Evolutionary conservation across 2,888 invertebrate genomes (phyloP).

Genomic region (Terebella lapidaria): DNA sequence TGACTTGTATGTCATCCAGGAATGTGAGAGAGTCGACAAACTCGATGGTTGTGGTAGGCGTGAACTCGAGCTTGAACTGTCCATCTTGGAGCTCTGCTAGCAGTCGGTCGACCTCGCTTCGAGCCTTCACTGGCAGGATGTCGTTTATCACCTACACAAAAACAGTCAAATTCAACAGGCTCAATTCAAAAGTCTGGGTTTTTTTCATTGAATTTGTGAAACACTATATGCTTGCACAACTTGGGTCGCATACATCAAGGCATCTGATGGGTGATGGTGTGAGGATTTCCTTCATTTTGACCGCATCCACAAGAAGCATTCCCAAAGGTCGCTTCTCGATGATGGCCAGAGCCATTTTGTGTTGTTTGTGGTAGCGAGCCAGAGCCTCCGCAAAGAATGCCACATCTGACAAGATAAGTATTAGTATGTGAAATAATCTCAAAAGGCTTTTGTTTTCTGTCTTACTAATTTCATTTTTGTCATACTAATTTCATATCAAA

Average conservation of each 20-base stretch:
- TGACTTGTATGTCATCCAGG: constrained; percentile 63
- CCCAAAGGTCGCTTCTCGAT: constrained; percentile 68
- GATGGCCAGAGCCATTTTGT: constrained; percentile 65
- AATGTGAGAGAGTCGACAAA: constrained; percentile 69
- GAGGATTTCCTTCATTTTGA: constrained; percentile 68
- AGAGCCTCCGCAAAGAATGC: constrained; percentile 66
- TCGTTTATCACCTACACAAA: constrained; percentile 41
- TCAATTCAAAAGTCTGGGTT: too few relatives aligned
- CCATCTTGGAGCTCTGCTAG: constrained; percentile 64
- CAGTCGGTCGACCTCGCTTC: constrained; percentile 48
- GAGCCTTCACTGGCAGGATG: constrained; percentile 46
- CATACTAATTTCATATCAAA: not conserved
- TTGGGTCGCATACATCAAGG: constrained; percentile 58
- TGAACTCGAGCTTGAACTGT: constrained; percentile 62
- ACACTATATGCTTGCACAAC: too few relatives aligned
- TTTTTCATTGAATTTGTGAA: too few relatives aligned
- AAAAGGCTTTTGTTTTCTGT: too few relatives aligned
- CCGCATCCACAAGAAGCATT: constrained; percentile 66
- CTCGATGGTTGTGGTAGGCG: constrained; percentile 69
- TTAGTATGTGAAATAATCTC: too few relatives aligned
- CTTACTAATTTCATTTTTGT: too few relatives aligned
- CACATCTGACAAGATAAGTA: constrained; percentile 54
- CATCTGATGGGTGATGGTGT: constrained; percentile 69
- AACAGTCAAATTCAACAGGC: not conserved
- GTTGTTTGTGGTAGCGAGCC: constrained; percentile 66